Percentiles rank a stretch among this genome's conserved stretches.
Evolutionary conservation across 1,140 invertebrate genomes (phyloP).

Genomic region (Drosophila oshimai): DNA sequence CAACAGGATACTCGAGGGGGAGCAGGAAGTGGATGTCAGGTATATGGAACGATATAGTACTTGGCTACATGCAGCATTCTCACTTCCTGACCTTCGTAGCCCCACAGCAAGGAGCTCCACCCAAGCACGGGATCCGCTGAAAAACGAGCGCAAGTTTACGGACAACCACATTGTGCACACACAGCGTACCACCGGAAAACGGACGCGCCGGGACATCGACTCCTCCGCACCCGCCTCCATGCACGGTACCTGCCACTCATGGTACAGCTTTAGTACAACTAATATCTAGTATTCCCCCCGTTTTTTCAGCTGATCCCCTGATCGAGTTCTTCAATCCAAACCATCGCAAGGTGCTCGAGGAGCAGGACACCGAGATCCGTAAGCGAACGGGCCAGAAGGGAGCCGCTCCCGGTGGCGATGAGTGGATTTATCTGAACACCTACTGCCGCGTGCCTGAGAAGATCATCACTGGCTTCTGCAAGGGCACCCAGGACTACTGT

Average conservation of each 20-base stretch:
- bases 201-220: slow-evolving; percentile 48
- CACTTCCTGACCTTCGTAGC: background rate
- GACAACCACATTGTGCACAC: slow-evolving; percentile 43
- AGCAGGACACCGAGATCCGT: slow-evolving; percentile 85
- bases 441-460: slow-evolving; percentile 88
- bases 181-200: slow-evolving; percentile 8
- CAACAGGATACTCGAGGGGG: slow-evolving; percentile 32
- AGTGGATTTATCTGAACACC: slow-evolving; percentile 90
- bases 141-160: slow-evolving; percentile 63
- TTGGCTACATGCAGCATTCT: no score
- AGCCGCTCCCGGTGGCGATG: slow-evolving; percentile 86
- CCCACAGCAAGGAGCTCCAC: background rate
- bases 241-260: slow-evolving; percentile 56
- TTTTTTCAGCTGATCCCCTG: slow-evolving; percentile 84
- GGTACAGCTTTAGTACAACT: no score
- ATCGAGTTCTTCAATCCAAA: slow-evolving; percentile 88
- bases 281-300: background rate
- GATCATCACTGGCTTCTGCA: slow-evolving; percentile 79
- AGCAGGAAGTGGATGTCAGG: slow-evolving; percentile 21
- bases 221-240: slow-evolving; percentile 56
- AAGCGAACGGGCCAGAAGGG: slow-evolving; percentile 84
- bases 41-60: no score
- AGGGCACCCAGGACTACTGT: slow-evolving; percentile 89
- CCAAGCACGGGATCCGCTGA: slow-evolving; percentile 13
- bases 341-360: slow-evolving; percentile 85